phyloP scores from a whole-genome alignment of 2,888 invertebrate genomes.

The Melanchra persicariae region DNA sequence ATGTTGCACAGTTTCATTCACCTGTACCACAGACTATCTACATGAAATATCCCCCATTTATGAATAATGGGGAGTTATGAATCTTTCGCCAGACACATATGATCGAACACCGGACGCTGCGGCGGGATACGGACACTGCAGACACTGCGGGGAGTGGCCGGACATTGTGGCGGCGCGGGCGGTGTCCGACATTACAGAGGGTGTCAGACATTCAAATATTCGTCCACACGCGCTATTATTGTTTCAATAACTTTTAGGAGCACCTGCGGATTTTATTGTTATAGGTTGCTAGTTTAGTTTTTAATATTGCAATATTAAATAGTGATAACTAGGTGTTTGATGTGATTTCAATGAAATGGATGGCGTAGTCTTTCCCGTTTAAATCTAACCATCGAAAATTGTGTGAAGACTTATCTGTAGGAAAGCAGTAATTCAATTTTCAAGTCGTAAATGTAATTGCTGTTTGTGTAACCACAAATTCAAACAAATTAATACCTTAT shows the following conservation, averaged over 20 bases:
- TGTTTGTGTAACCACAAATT: not conserved
- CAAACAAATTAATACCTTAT: not conserved
- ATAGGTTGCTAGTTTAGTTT: not conserved
- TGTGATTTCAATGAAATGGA: not conserved
- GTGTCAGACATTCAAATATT: conserved; percentile 32
- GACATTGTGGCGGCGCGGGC: conserved; percentile 20
- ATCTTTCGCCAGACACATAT: conserved; percentile 42
- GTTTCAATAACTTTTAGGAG: conserved; percentile 40
- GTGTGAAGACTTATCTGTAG: not conserved
- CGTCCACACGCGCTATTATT: conserved; percentile 24
- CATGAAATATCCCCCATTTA: conserved; percentile 37
- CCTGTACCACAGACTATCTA: conserved; percentile 23
- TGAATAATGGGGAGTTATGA: conserved; percentile 48
- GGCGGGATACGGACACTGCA: conserved; percentile 26
- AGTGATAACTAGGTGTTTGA: not conserved
- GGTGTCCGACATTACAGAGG: conserved; percentile 3
- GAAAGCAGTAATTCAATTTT: not conserved
- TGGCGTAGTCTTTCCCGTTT: not conserved
- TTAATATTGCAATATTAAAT: conserved; percentile 25
- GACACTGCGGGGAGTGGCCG: conserved; percentile 6
- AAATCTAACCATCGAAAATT: no score
- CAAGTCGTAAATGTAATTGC: not conserved
- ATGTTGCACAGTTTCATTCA: conserved; percentile 29
- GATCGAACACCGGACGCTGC: conserved; percentile 43
- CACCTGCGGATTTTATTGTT: conserved; percentile 41